Conservation (phyloP, 2,113 vertebrate species). For the Laticauda laticaudata region DNA sequence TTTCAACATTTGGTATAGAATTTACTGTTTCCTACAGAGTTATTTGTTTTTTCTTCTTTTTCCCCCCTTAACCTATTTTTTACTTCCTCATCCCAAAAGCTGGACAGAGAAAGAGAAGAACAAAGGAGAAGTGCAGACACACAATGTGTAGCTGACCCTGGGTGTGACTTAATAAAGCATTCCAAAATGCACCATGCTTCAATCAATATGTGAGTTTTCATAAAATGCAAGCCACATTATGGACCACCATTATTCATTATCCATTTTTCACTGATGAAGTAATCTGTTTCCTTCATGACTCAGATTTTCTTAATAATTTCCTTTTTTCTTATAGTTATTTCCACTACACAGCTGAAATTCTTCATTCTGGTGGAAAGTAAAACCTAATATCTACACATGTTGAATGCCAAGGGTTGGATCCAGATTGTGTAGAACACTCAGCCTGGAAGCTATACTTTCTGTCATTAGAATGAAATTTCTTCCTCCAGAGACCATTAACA, state of each 20-base stretch:
- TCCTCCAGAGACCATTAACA: conserved; percentile 73
- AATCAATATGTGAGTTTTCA: conserved; percentile 37
- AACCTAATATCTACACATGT: conserved; percentile 66
- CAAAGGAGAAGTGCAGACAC: conserved; percentile 18
- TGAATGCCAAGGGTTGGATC: conserved; percentile 65
- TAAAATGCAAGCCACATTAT: conserved; percentile 19
- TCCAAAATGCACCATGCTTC: conserved; percentile 26
- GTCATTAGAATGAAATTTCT: conserved; percentile 74
- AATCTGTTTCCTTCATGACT: conserved; percentile 49
- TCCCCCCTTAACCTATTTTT: neutral
- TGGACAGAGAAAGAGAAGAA: conserved; percentile 22
- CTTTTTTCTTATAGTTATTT: conserved; percentile 42
- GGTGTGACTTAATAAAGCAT: conserved; percentile 45
- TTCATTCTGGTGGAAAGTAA: conserved; percentile 58
- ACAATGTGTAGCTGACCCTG: conserved; percentile 17
- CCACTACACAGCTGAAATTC: conserved; percentile 59
- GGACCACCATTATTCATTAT: conserved; percentile 58
- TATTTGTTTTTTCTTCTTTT: neutral
- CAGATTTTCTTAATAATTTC: conserved; percentile 58
- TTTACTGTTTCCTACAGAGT: conserved; percentile 6
- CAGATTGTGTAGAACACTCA: conserved; percentile 67
- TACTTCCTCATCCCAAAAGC: neutral
- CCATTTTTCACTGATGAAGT: conserved; percentile 58
- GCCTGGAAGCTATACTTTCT: conserved; percentile 71
- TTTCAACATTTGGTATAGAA: neutral